Evolutionary conservation across 2,888 invertebrate species (phyloP), one percentile per base, ranked within the genome.

Genomic region (Hymenopus coronatus): DNA sequence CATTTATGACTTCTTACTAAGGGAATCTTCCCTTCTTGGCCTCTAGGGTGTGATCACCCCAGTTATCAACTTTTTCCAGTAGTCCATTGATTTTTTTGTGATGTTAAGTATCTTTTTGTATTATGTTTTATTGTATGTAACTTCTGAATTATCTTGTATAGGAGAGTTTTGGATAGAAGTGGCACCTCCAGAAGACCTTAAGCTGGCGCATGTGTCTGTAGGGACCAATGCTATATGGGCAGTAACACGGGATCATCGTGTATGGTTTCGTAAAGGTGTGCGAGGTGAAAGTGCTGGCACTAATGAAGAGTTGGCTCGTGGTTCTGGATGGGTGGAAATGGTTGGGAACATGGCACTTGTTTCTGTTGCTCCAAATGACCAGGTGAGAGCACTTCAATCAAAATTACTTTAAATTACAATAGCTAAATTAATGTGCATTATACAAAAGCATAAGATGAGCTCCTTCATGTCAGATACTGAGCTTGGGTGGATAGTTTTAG

Each of bases 241-340:
- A 89, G 94, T 98, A 6, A 97, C 97, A 85, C 96, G 97, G 91
- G 97, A 98, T 92, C 96, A 96, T 89, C 96, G 96, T 92, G 97
- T 98, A 3, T 98, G 98, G 98, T 98, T 98, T 92, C 94, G 98
- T 91, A 96, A 97, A 93, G 96, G 95, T 93, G 92, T 94, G 20
- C 88, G 90, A 20, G 95, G 97, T 88, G 95, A 96, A 92, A 94
- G 94, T 82, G 95, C 96, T 30, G 96, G 97, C 7, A 94, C 95
- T 90, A 96, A 96, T 91, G 97, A 97, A 93, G 95, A 96, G 92
- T 94, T 96, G 89, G 97, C 97, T 14, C 96, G 96, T 91, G 98
- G 98, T 7, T 96, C 95, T 92, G 96, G 97, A 40, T 98, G 98
- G 98, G 95, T 98, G 46, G 97, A 98, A 94, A 98, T 98, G 95